Percentiles rank a stretch among this genome's conserved stretches.
phyloP scores from a whole-genome alignment of 1,140 invertebrate species.

The Drosophila miranda region DNA sequence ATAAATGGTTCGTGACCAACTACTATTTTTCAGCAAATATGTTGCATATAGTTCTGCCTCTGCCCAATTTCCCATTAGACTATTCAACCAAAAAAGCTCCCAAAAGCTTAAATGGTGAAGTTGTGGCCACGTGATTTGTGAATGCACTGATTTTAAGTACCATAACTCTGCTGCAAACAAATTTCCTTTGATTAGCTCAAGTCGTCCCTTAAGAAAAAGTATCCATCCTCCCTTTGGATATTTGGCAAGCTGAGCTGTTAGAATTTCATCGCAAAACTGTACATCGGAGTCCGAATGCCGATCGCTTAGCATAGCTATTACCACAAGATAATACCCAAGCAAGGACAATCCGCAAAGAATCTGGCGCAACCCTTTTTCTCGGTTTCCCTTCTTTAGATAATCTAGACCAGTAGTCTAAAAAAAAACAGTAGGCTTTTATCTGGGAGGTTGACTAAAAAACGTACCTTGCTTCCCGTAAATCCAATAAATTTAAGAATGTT shows the following conservation, averaged over 20 bases:
- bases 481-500: constrained; percentile 97
- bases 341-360: constrained; percentile 93
- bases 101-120: constrained; percentile 98
- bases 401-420: constrained; percentile 87
- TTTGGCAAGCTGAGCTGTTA: constrained; percentile 86
- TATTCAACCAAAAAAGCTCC: constrained; percentile 96
- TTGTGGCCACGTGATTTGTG: constrained; percentile 94
- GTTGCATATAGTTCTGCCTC: constrained; percentile 89
- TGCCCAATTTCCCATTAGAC: constrained; percentile 87
- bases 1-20: constrained; percentile 96
- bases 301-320: constrained; percentile 91
- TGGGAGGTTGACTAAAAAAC: constrained; percentile 1
- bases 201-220: constrained; percentile 93
- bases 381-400: constrained; percentile 89
- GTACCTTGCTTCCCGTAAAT: constrained; percentile 95
- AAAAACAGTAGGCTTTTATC: neutral
- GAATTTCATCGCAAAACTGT: constrained; percentile 88
- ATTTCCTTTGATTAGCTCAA: constrained; percentile 92
- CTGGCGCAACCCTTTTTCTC: constrained; percentile 89
- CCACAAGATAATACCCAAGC: constrained; percentile 92
- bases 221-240: constrained; percentile 96
- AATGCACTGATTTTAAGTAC: constrained; percentile 93
- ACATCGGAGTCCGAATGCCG: constrained; percentile 91
- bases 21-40: constrained; percentile 89
- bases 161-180: constrained; percentile 89